phyloP scores from a whole-genome alignment of 2,113 vertebrate genomes.

The Platysteira castanea region DNA sequence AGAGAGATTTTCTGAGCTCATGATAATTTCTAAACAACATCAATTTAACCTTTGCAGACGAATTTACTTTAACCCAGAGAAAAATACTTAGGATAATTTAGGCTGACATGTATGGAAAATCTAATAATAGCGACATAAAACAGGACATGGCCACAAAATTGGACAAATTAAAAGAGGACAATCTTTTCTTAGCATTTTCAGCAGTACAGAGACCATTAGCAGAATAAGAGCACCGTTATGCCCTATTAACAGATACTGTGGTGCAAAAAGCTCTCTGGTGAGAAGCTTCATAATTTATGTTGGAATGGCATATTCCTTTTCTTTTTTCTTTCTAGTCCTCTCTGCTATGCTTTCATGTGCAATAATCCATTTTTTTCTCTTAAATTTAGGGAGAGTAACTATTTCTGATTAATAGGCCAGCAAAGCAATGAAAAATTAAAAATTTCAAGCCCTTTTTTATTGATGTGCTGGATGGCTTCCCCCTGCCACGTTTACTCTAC shows the following conservation, averaged over 20 bases:
- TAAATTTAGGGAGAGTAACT: neutral
- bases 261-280: neutral
- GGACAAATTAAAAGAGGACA: neutral
- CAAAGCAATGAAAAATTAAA: neutral
- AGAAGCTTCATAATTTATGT: neutral
- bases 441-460: neutral
- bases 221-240: neutral
- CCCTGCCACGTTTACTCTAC: neutral
- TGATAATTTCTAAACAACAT: neutral
- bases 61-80: neutral
- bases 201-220: neutral
- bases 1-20: neutral
- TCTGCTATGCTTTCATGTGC: neutral
- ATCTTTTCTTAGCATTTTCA: conserved; percentile 2
- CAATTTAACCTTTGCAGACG: neutral
- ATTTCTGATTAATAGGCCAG: neutral
- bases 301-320: neutral
- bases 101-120: neutral
- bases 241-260: neutral
- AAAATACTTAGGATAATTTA: neutral
- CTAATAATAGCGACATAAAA: neutral
- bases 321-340: neutral
- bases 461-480: neutral
- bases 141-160: neutral
- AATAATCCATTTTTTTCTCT: neutral